Percentiles rank a stretch among this genome's conserved stretches.
These are phyloP conservation scores for Neogale vison DNA, from an alignment of 2,113 vertebrate genomes.

Conservation along the genomic window DNA sequence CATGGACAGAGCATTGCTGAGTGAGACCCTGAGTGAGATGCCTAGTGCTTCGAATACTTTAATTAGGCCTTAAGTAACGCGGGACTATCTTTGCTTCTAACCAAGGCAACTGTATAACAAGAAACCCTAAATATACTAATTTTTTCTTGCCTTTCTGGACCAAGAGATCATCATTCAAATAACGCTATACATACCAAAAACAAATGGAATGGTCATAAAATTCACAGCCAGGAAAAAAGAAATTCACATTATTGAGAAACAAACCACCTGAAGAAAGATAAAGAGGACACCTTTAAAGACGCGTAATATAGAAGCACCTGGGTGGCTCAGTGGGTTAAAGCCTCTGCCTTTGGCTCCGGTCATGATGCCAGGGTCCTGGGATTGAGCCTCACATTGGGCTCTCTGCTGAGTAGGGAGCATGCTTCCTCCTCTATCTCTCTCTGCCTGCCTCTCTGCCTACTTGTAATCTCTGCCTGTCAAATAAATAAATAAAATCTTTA, in stretches of 20 bases:
- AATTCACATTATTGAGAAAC: background rate
- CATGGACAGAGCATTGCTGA: background rate
- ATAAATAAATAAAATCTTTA: too few species aligned
- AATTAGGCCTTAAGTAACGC: background rate
- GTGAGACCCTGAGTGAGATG: background rate
- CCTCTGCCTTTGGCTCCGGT: too few species aligned
- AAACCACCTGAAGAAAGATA: background rate
- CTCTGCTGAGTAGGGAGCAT: too few species aligned
- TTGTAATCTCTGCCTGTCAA: too few species aligned
- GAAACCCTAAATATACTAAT: background rate
- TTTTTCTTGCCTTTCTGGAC: background rate
- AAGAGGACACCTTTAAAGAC: background rate
- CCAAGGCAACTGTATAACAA: background rate
- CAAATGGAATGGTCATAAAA: background rate
- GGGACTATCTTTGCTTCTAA: too few species aligned
- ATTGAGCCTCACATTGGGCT: too few species aligned
- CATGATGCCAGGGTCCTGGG: too few species aligned
- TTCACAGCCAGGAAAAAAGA: conserved; percentile 13
- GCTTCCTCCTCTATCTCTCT: too few species aligned
- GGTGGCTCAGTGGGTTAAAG: too few species aligned
- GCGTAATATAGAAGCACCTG: background rate
- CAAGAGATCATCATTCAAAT: conserved; percentile 26
- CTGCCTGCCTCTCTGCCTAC: too few species aligned
- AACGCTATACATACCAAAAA: background rate
- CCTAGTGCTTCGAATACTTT: background rate